Base-by-base conservation (phyloP, 2,888 invertebrate genomes). In the Ormia ochracea region DNA sequence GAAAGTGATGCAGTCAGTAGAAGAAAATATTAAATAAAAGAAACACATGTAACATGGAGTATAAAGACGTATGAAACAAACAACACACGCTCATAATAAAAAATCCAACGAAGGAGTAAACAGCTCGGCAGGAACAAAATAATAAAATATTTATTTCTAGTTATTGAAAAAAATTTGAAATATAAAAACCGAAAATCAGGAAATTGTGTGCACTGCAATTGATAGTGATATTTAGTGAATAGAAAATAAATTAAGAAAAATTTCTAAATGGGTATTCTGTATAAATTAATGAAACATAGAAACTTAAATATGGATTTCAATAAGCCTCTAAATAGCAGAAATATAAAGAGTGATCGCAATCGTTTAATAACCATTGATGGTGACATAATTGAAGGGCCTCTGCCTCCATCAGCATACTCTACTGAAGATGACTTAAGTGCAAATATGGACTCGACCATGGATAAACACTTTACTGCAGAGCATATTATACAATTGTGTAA, bases 401-500 rank as follows among this genome's bases (percentile, higher is more conserved):
- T n/a, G 1, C 3, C 19, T 9, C 0, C 19, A 12, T 9, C 36
- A 2, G 1, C 14, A 1, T 28, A 21, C 0, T 3, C 48, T 19
- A 9, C 31, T 14, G 41, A 59, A 7, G 61, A 48, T 0, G 28
- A 41, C 38, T 36, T 45, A 10, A 10, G 2, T 6, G 33, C 9
- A 7, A 43, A 26, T 21, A 21, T 50, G 38, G 72, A 72, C 12
- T 31, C 56, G 1, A 82, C 80, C 9, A 78, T 82, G 7, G 83
- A 85, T 4, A 74, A 86, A 77, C 85, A 85, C 45, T 81, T 88
- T 61, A 87, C 83, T 0, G 82, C 84, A 0, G 86, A 86, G 5
- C 85, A 85, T 50, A 85, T 86, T 21, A 76, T 88, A 66, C 87
- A 88, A 33, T 82, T 88, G 17, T 88, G 88, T 41, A 85, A 85